Evolutionary conservation across 2,888 invertebrate species (phyloP).

Genomic region (Macaria notata): DNA sequence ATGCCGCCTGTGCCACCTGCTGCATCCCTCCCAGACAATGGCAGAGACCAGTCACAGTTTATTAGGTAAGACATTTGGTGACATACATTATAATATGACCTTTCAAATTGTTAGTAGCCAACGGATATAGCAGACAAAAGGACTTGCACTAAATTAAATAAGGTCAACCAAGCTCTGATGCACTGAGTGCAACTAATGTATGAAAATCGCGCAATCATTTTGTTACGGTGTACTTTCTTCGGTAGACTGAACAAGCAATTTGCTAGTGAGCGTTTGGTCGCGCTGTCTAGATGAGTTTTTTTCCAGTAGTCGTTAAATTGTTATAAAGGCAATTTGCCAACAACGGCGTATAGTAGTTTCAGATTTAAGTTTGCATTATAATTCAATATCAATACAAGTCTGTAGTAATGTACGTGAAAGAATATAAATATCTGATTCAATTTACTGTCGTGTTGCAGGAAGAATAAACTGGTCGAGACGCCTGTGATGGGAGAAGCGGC

Average conservation of each 20-base stretch:
- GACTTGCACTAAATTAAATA: not conserved
- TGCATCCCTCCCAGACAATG: slow-evolving; percentile 34
- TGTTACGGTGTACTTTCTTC: slow-evolving; percentile 55
- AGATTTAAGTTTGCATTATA: too few relatives aligned
- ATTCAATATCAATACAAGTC: too few relatives aligned
- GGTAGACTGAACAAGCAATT: slow-evolving; percentile 65
- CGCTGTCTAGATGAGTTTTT: slow-evolving; percentile 54
- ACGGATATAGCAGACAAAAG: too few relatives aligned
- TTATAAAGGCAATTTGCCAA: slow-evolving; percentile 34
- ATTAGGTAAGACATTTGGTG: slow-evolving; percentile 43
- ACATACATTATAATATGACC: too few relatives aligned
- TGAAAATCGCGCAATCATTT: slow-evolving; percentile 43
- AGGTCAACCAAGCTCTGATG: not conserved
- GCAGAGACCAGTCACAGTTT: slow-evolving; percentile 42
- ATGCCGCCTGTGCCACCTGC: slow-evolving; percentile 36
- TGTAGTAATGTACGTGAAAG: too few relatives aligned
- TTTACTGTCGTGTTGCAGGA: slow-evolving; percentile 52
- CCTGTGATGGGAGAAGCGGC: slow-evolving; percentile 47
- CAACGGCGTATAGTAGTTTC: too few relatives aligned
- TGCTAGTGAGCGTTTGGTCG: slow-evolving; percentile 61
- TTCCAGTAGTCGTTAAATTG: slow-evolving; percentile 57
- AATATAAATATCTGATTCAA: slow-evolving; percentile 1
- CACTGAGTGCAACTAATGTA: slow-evolving; percentile 23
- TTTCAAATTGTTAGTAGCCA: too few relatives aligned
- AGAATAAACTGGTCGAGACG: slow-evolving; percentile 49